These are phyloP conservation scores for Sebastes itinus DNA, from an alignment of 2,797 vertebrate genomes.

Conservation along the genomic window DNA sequence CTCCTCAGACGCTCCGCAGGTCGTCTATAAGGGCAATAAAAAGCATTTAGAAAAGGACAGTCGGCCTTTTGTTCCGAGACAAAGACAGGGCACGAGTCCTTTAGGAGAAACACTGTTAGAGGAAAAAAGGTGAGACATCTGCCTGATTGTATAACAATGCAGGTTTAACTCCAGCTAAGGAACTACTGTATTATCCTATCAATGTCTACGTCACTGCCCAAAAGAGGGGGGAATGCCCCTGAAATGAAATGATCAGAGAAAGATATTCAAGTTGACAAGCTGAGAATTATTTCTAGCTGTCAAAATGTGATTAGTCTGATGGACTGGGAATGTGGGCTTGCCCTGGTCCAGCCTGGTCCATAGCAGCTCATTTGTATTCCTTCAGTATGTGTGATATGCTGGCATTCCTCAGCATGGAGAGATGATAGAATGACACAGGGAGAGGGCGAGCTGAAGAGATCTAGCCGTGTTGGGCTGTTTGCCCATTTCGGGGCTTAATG, in stretches of 20 bases:
- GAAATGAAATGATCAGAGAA: not conserved
- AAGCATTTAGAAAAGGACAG: conserved; percentile 34
- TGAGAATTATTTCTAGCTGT: not conserved
- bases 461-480: conserved; percentile 29
- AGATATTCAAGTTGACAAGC: not conserved
- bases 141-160: not conserved
- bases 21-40: conserved; percentile 54
- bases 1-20: conserved; percentile 41
- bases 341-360: not conserved
- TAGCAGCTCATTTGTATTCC: conserved; percentile 25
- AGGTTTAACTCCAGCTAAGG: not conserved
- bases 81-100: conserved; percentile 39
- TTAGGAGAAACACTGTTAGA: not conserved
- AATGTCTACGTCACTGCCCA: not conserved
- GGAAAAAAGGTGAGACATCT: not conserved
- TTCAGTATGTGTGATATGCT: conserved; percentile 5
- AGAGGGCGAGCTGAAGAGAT: not conserved
- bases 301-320: not conserved
- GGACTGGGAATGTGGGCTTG: not conserved
- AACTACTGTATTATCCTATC: not conserved
- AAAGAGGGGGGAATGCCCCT: not conserved
- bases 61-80: conserved; percentile 31
- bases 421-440: conserved; percentile 29
- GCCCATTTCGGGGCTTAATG: conserved; percentile 43
- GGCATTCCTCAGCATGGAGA: conserved; percentile 8